Conservation (phyloP, 1,140 invertebrate species). For the Uloborus diversus region DNA sequence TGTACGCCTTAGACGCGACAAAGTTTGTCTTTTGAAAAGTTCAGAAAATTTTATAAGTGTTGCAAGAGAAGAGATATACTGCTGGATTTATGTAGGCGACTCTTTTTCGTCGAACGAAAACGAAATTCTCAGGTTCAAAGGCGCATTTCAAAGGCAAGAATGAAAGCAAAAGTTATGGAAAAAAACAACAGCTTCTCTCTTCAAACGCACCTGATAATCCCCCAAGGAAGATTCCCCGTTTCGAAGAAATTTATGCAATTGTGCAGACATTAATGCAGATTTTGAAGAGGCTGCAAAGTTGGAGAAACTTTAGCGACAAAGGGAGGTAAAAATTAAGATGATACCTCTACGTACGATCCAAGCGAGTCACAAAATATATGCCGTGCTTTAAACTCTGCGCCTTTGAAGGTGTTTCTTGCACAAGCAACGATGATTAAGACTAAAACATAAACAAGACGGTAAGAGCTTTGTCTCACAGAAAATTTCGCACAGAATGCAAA, state of each 20-base stretch:
- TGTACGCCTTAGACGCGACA: slow-evolving; percentile 12
- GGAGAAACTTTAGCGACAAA: slow-evolving; percentile 9
- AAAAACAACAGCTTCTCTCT: not conserved
- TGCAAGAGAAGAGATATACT: not conserved
- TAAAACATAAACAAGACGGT: no score
- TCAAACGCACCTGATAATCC: not conserved
- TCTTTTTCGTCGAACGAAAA: slow-evolving; percentile 29
- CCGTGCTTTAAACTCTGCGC: not conserved
- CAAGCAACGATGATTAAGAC: no score
- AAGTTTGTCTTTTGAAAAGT: slow-evolving; percentile 41
- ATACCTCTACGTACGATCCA: slow-evolving; percentile 1
- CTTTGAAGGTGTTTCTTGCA: slow-evolving; percentile 30
- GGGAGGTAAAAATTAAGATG: slow-evolving; percentile 27
- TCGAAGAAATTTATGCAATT: slow-evolving; percentile 14
- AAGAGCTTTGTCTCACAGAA: no score
- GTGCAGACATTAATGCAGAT: slow-evolving; percentile 34
- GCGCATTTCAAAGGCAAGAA: not conserved
- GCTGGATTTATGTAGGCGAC: slow-evolving; percentile 10
- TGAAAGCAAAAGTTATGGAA: not conserved
- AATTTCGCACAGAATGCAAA: no score
- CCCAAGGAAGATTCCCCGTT: slow-evolving; percentile 1
- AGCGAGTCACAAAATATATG: not conserved
- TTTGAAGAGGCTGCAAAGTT: slow-evolving; percentile 6
- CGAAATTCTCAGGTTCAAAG: slow-evolving; percentile 32
- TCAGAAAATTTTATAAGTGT: slow-evolving; percentile 29